A percentile compares a stretch with the other conserved stretches of the same genome.
These are phyloP conservation scores for Ditylenchus weischeri DNA, from an alignment of 2,888 invertebrate species.

Conservation along the genomic window DNA sequence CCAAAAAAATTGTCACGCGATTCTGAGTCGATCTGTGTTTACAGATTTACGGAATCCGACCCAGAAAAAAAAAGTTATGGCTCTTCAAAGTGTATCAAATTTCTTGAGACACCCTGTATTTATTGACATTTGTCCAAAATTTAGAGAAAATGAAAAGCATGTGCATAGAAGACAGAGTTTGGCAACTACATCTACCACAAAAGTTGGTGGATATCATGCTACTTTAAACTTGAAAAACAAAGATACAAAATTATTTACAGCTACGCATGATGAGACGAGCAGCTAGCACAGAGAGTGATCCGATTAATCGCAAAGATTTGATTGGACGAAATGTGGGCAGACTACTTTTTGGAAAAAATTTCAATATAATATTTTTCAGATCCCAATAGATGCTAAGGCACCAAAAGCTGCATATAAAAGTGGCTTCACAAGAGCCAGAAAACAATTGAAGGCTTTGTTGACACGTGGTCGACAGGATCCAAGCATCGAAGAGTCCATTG, in stretches of 20 bases:
- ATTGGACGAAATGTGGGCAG: background rate
- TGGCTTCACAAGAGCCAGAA: slow-evolving; percentile 62
- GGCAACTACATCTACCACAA: slow-evolving; percentile 53
- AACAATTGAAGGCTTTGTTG: slow-evolving; percentile 61
- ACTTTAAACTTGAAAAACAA: too few relatives aligned
- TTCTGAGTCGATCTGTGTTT: too few relatives aligned
- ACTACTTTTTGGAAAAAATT: too few relatives aligned
- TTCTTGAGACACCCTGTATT: too few relatives aligned
- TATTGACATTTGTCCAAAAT: too few relatives aligned
- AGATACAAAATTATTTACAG: slow-evolving; percentile 19
- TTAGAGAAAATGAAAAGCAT: slow-evolving; percentile 21
- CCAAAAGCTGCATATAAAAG: slow-evolving; percentile 37
- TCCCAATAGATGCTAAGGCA: background rate
- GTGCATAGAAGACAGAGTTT: slow-evolving; percentile 52
- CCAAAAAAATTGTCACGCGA: too few relatives aligned
- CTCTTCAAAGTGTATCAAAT: too few relatives aligned
- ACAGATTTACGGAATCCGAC: too few relatives aligned
- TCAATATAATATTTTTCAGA: slow-evolving; percentile 7
- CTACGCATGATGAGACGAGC: slow-evolving; percentile 53
- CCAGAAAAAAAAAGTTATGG: too few relatives aligned
- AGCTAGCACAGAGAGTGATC: slow-evolving; percentile 55
- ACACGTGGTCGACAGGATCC: slow-evolving; percentile 16
- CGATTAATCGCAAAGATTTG: slow-evolving; percentile 32
- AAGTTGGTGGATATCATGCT: slow-evolving; percentile 19
- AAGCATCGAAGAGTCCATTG: too few relatives aligned